Base-by-base conservation (phyloP, 2,113 vertebrate species). In the Neodontobutis hainanensis region DNA sequence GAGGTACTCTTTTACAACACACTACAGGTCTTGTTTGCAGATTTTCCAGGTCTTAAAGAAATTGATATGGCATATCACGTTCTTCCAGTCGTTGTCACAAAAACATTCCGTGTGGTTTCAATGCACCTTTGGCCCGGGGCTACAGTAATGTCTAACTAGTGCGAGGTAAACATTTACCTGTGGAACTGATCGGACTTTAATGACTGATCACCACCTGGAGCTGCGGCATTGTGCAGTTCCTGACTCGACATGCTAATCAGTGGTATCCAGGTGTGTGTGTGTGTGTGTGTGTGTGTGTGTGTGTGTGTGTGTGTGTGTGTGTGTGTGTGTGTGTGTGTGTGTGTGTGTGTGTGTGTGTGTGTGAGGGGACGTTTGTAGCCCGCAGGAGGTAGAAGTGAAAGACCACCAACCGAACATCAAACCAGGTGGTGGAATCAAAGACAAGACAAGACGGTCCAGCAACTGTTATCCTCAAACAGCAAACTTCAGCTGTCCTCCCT, bases 351-450 rank as follows among this genome's bases (percentile, higher is more conserved):
- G 59, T 45, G 56, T 66, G 8, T 67, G 58, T 51, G 63, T 10
- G 59, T 19, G 19, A 8, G 52, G 62, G 59, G 40, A 50, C 60
- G 8, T 63, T 52, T 51, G 63, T 8, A 56, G 15, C n/a, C 11
- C 46, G 77, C 79, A 73, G 80, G 85, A 75, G 83, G 83, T 79
- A 85, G 60, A 78, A 76, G 78, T 74, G 61, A 88, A 80, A 78
- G 85, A 85, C 86, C 65, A 81, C 81, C 78, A 73, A 85, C 80
- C 73, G 73, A 85, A 89, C 69, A 84, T 73, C 82, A 49, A 82
- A 78, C 81, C 85, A 89, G 81, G 88, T 88, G 84, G 86, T 80
- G 80, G 65, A 89, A 85, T 89, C 84, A 91, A 88, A 87, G 83
- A 66, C 62, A 65, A 84, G 75, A 84, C 83, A 73, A 70, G 80